Evolutionary conservation across 2,888 invertebrate species (phyloP), one percentile per base, ranked within the genome.

Genomic region (Euspilapteryx auroguttella): DNA sequence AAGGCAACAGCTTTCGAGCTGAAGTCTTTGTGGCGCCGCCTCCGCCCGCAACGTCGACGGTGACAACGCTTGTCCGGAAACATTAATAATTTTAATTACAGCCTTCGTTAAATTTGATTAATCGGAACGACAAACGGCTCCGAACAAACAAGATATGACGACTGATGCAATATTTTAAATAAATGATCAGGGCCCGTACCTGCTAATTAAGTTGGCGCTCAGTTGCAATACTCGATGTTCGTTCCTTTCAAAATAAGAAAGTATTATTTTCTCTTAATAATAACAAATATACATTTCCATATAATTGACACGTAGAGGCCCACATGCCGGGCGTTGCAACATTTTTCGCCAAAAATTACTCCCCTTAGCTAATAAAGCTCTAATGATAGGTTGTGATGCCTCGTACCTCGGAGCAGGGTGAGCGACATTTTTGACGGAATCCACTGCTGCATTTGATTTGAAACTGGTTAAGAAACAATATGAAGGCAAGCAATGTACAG

Each of bases 311-410:
- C 1, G 14, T 6, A n/a, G 14, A 6, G 12, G 5, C 9, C 12
- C 8, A 17, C 20, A 12, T 17, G 21, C 21, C 24, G 15, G 22
- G 21, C 15, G 33, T 35, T 37, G 36, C 48, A 48, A 48, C 50
- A 49, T 44, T 59, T 61, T 62, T 61, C 53, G 49, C 43, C 61
- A 58, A 53, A 62, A 62, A 52, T 50, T 47, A 51, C 52, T 46
- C 52, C 55, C 57, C 61, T 53, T 49, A 39, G 47, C 46, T 63
- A 62, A 63, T 66, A 61, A 61, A 50, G 47, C 52, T 51, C 51
- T 71, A 71, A 71, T 68, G 62, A 71, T 68, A 65, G 66, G 68
- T 65, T 65, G 64, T 62, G 54, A 63, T 59, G 64, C 62, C 61
- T 40, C n/a, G n/a, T n/a, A n/a, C n/a, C n/a, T n/a, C n/a, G n/a